Base-by-base conservation (phyloP, 53 echinoderm and acorn worm species). In the Luidia sarsii region DNA sequence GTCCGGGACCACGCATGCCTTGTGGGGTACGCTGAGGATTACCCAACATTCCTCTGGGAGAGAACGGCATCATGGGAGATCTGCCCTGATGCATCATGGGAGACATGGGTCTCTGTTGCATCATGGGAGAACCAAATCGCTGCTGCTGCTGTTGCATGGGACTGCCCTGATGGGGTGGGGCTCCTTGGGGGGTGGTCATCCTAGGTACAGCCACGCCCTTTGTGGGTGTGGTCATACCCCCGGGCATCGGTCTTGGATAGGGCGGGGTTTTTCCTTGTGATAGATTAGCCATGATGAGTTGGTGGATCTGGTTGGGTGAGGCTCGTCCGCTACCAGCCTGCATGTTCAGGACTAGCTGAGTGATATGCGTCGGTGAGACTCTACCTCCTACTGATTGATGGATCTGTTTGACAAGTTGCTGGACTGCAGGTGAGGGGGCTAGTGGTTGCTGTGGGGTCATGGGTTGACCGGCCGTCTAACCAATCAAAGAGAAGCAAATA, bases 311-410 rank as follows among this genome's bases (percentile, higher is more conserved):
- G 70, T 80, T 88, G 0, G 91, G 95, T 14, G 99, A 97, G 33
- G 90, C 90, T 14, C 99, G 80, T 10, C 97, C 99, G 37, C 86
- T 93, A 56, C 67, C 80, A 0, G 75, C 77, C 48, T 90, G 90
- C 85, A 95, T 88, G 23, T 64, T 80, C 1, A 94, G 46, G 45
- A 97, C 94, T 38, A 97, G 70, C 23, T 91, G 88, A 55, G 85
- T 91, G 75, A 97, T 89, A 45, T 94, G 89, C 33, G 83, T 80
- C 3, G 99, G 99, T 35, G 94, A 94, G 5, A 94, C 89, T 56
- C 90, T 80, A 48, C 99, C 99, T 28, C 94, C 94, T n/a, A 92
- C 59, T 19, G 75, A 81, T 50, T 95, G 90, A 64, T 90, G 92
- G 39, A 99, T 81, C 45, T 94, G 91, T 19, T 94, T 91, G 10